Conservation (phyloP, 2,888 invertebrate genomes). For the Atethmia centrago region DNA sequence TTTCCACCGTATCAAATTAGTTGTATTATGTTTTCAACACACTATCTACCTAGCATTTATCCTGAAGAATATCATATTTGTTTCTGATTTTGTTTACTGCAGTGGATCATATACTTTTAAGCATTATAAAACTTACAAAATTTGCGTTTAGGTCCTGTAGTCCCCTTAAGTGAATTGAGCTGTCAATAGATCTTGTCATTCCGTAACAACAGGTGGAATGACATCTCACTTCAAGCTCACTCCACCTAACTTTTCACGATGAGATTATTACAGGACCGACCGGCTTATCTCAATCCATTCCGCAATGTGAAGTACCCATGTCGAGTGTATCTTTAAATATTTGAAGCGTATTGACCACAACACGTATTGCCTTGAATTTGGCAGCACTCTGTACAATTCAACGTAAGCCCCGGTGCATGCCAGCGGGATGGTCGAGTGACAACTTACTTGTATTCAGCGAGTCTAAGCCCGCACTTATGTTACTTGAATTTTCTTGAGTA, state of each 20-base stretch:
- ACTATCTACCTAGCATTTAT: no score
- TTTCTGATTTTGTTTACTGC: no score
- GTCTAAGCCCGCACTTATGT: constrained; percentile 47
- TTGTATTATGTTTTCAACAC: no score
- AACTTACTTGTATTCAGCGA: constrained; percentile 43
- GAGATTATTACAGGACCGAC: background rate
- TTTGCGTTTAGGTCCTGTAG: no score
- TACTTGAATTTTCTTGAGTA: constrained; percentile 33
- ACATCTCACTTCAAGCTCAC: background rate
- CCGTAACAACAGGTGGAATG: background rate
- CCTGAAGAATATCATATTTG: no score
- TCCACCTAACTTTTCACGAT: no score
- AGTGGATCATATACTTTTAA: no score
- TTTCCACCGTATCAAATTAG: no score
- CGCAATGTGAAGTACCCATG: background rate
- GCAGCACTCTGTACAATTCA: constrained; percentile 46
- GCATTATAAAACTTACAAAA: no score
- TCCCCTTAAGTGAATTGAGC: background rate
- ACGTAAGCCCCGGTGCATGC: constrained; percentile 38
- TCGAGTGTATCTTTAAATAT: constrained; percentile 34
- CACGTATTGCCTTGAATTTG: constrained; percentile 37
- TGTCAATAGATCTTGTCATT: background rate
- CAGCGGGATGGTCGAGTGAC: constrained; percentile 48
- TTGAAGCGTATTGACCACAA: constrained; percentile 36
- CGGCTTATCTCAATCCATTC: background rate